Base-by-base conservation (phyloP, 2,888 invertebrate genomes). In the Caenorhabditis wallacei region DNA sequence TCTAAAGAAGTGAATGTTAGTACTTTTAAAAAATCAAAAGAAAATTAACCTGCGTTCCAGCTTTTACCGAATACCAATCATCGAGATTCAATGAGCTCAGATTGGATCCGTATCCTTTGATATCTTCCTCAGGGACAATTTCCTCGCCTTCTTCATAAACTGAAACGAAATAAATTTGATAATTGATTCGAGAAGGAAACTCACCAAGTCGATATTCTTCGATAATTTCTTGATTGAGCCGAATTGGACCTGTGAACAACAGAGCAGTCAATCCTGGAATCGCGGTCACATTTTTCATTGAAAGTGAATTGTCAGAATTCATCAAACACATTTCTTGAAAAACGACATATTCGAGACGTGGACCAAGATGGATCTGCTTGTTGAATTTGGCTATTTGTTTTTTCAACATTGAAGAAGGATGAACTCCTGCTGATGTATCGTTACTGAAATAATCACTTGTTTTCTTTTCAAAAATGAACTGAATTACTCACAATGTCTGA, bases 221-320 rank as follows among this genome's bases (percentile, higher is more conserved):
- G 18, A 88, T 56, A 8, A 64, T 61, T 8, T 57, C 61, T 46
- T 82, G 71, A 10, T 83, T 80, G 63, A 89, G 54, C 20, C 88
- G 82, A 24, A 91, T 85, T 0, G 95, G 95, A 0, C 96, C 96
- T 16, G 95, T 95, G 88, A 96, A 95, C 40, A 97, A 90, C 0
- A 95, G 95, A 11, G 97, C 95, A 0, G 96, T 95, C 20, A 96
- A 91, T 0, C 96, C 95, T 11, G 96, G 95, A 0, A 97, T 94
- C 8, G 95, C 92, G 0, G 97, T 97, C 80, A 95, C 95, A 86
- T 95, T 95, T 11, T 68, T 68, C 43, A 76, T 69, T 2, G 57
- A 37, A 3, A 76, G 61, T 2, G 61, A 53, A 13, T 18, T 18
- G 13, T 68, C 59, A 20, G 53, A 53, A 13, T 66, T 30, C 22